Percentiles rank a stretch among this genome's conserved stretches.
Evolutionary conservation across 2,797 vertebrate species (phyloP).

Genomic region (Argya squamiceps): DNA sequence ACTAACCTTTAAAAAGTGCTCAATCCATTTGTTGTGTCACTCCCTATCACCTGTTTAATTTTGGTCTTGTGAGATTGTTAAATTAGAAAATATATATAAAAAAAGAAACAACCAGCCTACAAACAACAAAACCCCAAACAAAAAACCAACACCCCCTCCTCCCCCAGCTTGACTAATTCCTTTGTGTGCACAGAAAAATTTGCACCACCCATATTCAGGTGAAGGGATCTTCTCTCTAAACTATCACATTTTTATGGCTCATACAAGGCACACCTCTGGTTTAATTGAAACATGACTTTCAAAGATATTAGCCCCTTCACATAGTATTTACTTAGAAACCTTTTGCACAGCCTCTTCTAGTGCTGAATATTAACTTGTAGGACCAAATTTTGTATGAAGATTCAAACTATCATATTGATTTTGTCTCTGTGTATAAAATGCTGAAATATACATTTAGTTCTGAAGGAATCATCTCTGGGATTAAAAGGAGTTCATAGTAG

Average conservation of each 20-base stretch:
- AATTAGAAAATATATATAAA: neutral
- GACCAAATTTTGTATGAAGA: neutral
- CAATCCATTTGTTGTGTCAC: neutral
- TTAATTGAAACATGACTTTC: neutral
- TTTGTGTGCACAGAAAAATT: neutral
- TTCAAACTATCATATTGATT: neutral
- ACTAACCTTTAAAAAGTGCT: conserved; percentile 57
- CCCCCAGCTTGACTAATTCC: accelerated
- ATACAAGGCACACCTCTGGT: neutral
- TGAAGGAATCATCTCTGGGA: neutral
- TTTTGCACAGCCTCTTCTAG: neutral
- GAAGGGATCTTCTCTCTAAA: neutral
- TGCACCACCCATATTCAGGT: neutral
- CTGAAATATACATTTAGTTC: neutral
- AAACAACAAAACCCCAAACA: neutral
- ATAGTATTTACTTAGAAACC: neutral
- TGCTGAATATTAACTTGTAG: neutral
- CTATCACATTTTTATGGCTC: neutral
- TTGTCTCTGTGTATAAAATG: neutral
- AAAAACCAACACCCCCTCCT: accelerated
- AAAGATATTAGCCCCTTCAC: neutral
- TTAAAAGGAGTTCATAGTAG: neutral
- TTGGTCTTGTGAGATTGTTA: neutral
- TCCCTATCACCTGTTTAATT: neutral
- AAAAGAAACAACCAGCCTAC: neutral